A percentile compares a stretch with the other conserved stretches of the same genome.
Conservation (phyloP, 2,113 vertebrate genomes). For the Aramus guarauna region DNA sequence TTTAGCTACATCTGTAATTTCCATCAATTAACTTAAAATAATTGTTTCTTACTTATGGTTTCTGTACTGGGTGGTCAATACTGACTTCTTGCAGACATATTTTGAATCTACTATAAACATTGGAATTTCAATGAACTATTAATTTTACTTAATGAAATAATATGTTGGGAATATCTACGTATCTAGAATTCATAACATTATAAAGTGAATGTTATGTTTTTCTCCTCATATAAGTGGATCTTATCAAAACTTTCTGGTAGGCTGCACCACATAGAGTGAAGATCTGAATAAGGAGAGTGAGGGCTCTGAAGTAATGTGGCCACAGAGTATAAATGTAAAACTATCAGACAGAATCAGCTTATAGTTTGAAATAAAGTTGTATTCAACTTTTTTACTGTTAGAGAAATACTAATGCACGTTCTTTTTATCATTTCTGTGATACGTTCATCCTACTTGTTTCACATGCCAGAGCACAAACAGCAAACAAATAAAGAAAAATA, state of each 20-base stretch:
- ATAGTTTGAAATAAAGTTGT: not conserved
- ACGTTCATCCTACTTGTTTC: not conserved
- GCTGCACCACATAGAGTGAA: not conserved
- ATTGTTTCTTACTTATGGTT: not conserved
- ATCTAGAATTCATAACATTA: not conserved
- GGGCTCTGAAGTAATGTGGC: not conserved
- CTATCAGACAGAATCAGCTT: not conserved
- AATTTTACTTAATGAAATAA: not conserved
- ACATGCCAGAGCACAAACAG: not conserved
- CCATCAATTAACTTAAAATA: not conserved
- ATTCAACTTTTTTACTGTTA: not conserved
- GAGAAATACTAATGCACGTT: not conserved
- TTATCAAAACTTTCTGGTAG: not conserved
- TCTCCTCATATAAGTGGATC: not conserved
- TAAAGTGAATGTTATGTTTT: not conserved
- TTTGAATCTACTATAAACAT: not conserved
- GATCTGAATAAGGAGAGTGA: not conserved
- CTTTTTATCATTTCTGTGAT: not conserved
- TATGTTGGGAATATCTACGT: not conserved
- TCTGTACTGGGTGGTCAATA: not conserved
- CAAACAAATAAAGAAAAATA: not conserved
- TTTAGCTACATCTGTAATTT: not conserved
- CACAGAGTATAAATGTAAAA: not conserved
- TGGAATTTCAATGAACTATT: not conserved
- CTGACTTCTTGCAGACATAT: not conserved